Evolutionary conservation across 2,888 invertebrate species (phyloP), one percentile per base, ranked within the genome.

Genomic region (Crematogaster levior): DNA sequence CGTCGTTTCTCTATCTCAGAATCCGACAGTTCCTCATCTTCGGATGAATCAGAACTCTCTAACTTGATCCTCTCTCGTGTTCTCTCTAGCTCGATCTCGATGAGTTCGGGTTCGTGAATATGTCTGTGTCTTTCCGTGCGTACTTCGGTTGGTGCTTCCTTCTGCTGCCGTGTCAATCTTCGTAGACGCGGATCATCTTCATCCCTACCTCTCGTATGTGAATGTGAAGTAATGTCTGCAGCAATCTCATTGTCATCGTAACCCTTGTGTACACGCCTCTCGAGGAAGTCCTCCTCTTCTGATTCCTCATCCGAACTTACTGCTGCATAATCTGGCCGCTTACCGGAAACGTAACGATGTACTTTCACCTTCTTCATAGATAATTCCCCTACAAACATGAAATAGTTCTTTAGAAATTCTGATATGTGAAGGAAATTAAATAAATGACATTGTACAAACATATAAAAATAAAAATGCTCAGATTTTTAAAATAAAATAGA

Each of bases 301-400:
- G 97, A 98, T 83, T 98, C 98, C 87, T 98, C 98, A 43, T 98
- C 98, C 68, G 98, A 98, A 82, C 97, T 97, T 46, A 96, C 97
- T 92, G 98, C 98, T 2, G 99, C 99, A 95, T 99, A 99, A 92
- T 99, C 99, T 24, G 99, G 99, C 88, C 98, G 97, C 95, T 99
- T 99, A 84, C 99, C 99, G 40, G 99, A 99, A 84, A 99, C 98
- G 94, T 99, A 99, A 74, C 99, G 96, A 93, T 98, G 98, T 0
- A 99, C 99, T 95, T 99, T 99, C 43, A 99, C 99, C 94, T 99
- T 99, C 96, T 99, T 98, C 99, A 99, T 99, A 91, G 99, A 98
- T 90, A 99, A 95, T 95, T 99, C 98, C 93, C 99, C 98, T 98
- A 93, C 48, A 95, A 95, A 86, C 1, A 1, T 7, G 37, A 21